These are phyloP conservation scores for Cotesia chilonis DNA, from an alignment of 1,140 invertebrate species.

Conservation along the genomic window DNA sequence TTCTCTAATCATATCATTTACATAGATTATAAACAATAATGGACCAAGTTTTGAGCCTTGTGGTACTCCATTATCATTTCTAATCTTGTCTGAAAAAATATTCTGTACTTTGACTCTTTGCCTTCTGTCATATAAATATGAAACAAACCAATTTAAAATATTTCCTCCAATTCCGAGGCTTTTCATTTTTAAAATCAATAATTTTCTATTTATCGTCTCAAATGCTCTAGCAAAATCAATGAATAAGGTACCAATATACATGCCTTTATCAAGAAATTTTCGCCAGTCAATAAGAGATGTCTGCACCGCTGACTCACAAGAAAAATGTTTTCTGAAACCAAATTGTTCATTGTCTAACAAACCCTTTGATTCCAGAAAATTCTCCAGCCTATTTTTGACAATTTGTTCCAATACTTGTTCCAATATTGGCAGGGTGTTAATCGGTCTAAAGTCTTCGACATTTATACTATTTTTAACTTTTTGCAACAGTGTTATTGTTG, in stretches of 20 bases:
- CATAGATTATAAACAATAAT: no score
- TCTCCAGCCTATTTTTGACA: constrained; percentile 19
- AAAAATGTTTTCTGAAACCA: constrained; percentile 29
- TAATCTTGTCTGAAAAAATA: no score
- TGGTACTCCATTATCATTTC: constrained; percentile 21
- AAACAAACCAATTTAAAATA: constrained; percentile 25
- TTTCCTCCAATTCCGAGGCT: constrained; percentile 28
- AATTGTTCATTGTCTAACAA: constrained; percentile 29
- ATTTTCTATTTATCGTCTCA: constrained; percentile 36
- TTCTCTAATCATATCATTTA: no score
- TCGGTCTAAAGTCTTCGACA: constrained; percentile 37
- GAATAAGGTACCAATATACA: constrained; percentile 16
- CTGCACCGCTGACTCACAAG: constrained; percentile 28
- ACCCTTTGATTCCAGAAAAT: constrained; percentile 26
- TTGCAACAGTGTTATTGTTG: constrained; percentile 37
- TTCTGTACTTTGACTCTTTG: no score
- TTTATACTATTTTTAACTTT: constrained; percentile 38
- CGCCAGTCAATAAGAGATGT: constrained; percentile 18
- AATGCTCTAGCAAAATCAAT: constrained; percentile 37
- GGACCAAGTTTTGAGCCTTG: constrained; percentile 28
- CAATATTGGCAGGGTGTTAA: constrained; percentile 38
- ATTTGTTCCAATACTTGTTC: constrained; percentile 39
- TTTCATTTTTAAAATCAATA: constrained; percentile 23
- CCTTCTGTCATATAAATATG: constrained; percentile 15
- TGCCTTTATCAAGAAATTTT: constrained; percentile 6